phyloP scores from a whole-genome alignment of 2,113 vertebrate species.

The Channa argus region DNA sequence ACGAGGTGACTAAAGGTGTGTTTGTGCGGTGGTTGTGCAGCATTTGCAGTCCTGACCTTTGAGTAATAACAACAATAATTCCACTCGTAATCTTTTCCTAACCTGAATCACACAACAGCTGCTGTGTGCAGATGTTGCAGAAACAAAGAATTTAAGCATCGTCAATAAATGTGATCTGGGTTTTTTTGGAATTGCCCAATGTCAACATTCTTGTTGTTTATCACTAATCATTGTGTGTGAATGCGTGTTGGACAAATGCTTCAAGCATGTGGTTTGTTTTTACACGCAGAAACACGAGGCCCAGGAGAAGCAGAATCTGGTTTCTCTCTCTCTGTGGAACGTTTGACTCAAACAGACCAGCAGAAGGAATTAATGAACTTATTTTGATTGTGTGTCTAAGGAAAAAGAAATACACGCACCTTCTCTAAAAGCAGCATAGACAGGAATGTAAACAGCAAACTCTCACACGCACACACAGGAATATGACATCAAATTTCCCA shows the following conservation, averaged over 20 bases:
- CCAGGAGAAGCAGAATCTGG: not conserved
- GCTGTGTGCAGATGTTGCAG: no score
- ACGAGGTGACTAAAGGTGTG: no score
- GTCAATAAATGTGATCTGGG: not conserved
- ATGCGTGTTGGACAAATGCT: not conserved
- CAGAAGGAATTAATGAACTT: not conserved
- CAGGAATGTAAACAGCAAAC: constrained; percentile 1
- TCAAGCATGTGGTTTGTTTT: no score
- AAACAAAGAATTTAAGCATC: no score
- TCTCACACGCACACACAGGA: not conserved
- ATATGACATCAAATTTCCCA: constrained; percentile 6
- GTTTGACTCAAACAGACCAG: not conserved
- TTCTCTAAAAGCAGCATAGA: not conserved
- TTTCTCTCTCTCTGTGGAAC: not conserved
- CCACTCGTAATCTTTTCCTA: no score
- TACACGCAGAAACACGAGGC: no score
- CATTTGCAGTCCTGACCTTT: no score
- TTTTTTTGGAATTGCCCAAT: not conserved
- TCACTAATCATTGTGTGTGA: not conserved
- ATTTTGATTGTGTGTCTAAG: not conserved
- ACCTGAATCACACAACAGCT: no score
- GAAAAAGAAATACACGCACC: not conserved
- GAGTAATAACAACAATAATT: no score
- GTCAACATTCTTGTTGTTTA: not conserved
- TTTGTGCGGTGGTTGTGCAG: no score